Evolutionary conservation across 2,888 invertebrate species (phyloP), one percentile per base, ranked within the genome.

Genomic region (Parasteatoda lunata): DNA sequence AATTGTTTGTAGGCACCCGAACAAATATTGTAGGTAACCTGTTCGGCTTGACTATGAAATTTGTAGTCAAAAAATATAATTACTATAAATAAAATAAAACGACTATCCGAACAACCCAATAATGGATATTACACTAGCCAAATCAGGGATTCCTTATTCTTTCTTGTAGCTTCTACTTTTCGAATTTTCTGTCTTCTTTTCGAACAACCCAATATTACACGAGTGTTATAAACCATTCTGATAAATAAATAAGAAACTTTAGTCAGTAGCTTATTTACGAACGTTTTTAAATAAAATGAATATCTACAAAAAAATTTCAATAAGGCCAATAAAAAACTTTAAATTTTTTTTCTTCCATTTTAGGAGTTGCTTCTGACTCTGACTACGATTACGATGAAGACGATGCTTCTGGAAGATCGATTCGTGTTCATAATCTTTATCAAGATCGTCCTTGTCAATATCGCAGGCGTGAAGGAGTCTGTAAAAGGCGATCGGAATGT

Each of bases 401-500:
- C n/a, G 78, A 77, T 6, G 5, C 66, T 0, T 49, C 66, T 5
- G 48, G 66, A 13, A 68, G 47, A 1, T 66, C 45, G 3, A 30
- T 15, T 2, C 66, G 71, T 13, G 72, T 78, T 8, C 59, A 70
- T 7, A 15, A 51, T 13, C 73, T 51, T 1, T 30, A 48, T 9
- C 8, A 66, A 7, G 73, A 69, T 11, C 68, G 68, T n/a, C 13
- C 76, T 6, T 86, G 85, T 52, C 45, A 11, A 9, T 80, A 80
- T 48, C 68, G 85, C 9, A 52, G 85, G 1, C 85, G 71, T 11
- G 64, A 86, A 15, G 88, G 88, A 7, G 77, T 83, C 7, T 88
- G 88, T 49, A 59, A n/a, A 48, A 73, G 76, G 59, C 49, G 82
- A 69, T 83, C 83, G 0, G 79, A 88, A 9, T 88, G 88, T 64